phyloP scores from a whole-genome alignment of 1,140 invertebrate species.

The Acyrthosiphon pisum region DNA sequence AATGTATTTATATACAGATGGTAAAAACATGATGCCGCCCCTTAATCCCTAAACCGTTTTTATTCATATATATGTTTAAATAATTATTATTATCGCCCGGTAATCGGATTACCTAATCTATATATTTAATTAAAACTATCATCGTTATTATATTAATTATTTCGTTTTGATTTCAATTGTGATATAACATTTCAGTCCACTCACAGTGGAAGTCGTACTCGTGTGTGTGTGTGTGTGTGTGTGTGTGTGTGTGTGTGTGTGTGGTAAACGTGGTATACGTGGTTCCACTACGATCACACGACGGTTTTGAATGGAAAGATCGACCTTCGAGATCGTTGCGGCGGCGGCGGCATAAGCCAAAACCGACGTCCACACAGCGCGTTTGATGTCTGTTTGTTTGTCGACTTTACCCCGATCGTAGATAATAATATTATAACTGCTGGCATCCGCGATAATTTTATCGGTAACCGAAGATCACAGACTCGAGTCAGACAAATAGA shows the following conservation, averaged over 20 bases:
- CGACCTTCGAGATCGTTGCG: not conserved
- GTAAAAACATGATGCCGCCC: too few relatives aligned
- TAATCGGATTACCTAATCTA: too few relatives aligned
- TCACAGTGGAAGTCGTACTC: not conserved
- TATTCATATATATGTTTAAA: too few relatives aligned
- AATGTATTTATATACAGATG: too few relatives aligned
- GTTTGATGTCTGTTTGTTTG: not conserved
- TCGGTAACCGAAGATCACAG: not conserved
- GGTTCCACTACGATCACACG: not conserved
- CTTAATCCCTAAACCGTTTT: too few relatives aligned
- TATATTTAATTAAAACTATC: too few relatives aligned
- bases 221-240: too few relatives aligned
- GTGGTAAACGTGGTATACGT: not conserved
- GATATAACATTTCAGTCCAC: not conserved
- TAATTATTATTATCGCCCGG: too few relatives aligned
- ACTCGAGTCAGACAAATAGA: not conserved
- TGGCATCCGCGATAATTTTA: not conserved
- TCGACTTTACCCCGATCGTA: not conserved
- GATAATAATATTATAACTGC: conserved; percentile 18
- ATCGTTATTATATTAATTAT: not conserved
- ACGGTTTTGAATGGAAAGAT: not conserved
- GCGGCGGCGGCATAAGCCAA: not conserved
- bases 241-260: too few relatives aligned
- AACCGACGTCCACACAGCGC: not conserved
- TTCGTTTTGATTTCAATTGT: not conserved